Percentiles rank a stretch among this genome's conserved stretches.
These are phyloP conservation scores for Gymnothorax reevesii DNA, from an alignment of 2,797 vertebrate genomes.

Conservation along the genomic window DNA sequence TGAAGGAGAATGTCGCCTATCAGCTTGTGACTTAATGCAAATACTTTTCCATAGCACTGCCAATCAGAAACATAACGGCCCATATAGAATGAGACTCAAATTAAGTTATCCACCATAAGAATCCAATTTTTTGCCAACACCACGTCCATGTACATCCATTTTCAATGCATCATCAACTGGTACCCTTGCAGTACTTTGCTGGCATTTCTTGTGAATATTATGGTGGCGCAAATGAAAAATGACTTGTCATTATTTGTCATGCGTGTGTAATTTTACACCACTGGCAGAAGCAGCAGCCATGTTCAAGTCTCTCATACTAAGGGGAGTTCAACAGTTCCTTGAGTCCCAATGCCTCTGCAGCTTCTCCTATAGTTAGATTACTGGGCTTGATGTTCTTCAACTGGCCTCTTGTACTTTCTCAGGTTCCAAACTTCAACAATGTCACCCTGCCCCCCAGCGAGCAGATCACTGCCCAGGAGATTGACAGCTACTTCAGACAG, in stretches of 20 bases:
- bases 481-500: slow-evolving; percentile 84
- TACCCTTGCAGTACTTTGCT: neutral
- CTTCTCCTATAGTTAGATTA: neutral
- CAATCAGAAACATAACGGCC: too few species aligned
- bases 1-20: too few species aligned
- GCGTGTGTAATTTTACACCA: neutral
- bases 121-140: too few species aligned
- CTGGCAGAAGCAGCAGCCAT: neutral
- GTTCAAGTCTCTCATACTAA: neutral
- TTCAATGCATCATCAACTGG: neutral
- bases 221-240: neutral
- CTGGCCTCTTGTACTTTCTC: slow-evolving; percentile 2
- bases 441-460: slow-evolving; percentile 79
- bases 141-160: too few species aligned
- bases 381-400: neutral
- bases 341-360: neutral
- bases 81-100: too few species aligned
- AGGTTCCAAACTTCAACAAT: slow-evolving; percentile 88
- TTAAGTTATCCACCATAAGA: too few species aligned
- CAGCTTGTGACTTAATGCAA: too few species aligned
- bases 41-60: too few species aligned
- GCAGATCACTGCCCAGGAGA: slow-evolving; percentile 82
- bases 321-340: neutral
- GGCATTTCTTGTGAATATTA: neutral
- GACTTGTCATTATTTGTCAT: neutral